phyloP scores from a whole-genome alignment of 2,888 invertebrate genomes.

The Leptinotarsa haldemani region DNA sequence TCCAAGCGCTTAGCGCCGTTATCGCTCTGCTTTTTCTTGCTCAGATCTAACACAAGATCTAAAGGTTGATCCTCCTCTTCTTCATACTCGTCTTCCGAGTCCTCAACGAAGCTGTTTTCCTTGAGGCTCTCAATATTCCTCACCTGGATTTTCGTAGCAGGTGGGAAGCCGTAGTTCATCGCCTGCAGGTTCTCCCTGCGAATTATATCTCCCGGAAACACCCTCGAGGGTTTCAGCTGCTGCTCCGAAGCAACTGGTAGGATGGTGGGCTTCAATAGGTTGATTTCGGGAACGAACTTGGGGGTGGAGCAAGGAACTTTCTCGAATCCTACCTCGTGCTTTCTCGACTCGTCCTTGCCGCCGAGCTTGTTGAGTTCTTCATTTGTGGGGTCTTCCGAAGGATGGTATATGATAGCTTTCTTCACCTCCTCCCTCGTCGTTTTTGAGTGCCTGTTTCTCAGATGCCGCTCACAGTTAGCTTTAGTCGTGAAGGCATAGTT shows the following conservation, averaged over 20 bases:
- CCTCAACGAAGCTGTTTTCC: slow-evolving; percentile 66
- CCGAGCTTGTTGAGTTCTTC: slow-evolving; percentile 74
- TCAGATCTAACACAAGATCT: slow-evolving; percentile 79
- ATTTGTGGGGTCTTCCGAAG: slow-evolving; percentile 85
- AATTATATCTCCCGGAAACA: slow-evolving; percentile 51
- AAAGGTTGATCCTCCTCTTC: slow-evolving; percentile 59
- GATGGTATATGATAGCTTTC: slow-evolving; percentile 87
- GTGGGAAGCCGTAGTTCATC: slow-evolving; percentile 52
- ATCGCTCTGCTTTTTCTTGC: slow-evolving; percentile 74
- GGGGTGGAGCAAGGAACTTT: slow-evolving; percentile 59
- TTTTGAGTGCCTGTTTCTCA: slow-evolving; percentile 91
- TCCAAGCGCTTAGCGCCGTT: slow-evolving; percentile 48
- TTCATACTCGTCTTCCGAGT: slow-evolving; percentile 55
- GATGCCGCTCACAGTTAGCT: slow-evolving; percentile 95
- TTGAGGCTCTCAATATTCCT: slow-evolving; percentile 75
- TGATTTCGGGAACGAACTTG: slow-evolving; percentile 51
- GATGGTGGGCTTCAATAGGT: slow-evolving; percentile 36
- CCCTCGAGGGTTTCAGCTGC: slow-evolving; percentile 52
- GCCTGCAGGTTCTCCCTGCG: slow-evolving; percentile 55
- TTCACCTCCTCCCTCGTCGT: slow-evolving; percentile 89
- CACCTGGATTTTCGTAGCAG: slow-evolving; percentile 60
- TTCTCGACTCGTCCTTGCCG: slow-evolving; percentile 69
- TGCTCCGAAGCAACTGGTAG: slow-evolving; percentile 50
- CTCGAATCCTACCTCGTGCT: slow-evolving; percentile 59
- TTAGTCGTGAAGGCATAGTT: slow-evolving; percentile 97